phyloP scores from a whole-genome alignment of 2,888 invertebrate genomes.

The Hipparchia sbordonii region DNA sequence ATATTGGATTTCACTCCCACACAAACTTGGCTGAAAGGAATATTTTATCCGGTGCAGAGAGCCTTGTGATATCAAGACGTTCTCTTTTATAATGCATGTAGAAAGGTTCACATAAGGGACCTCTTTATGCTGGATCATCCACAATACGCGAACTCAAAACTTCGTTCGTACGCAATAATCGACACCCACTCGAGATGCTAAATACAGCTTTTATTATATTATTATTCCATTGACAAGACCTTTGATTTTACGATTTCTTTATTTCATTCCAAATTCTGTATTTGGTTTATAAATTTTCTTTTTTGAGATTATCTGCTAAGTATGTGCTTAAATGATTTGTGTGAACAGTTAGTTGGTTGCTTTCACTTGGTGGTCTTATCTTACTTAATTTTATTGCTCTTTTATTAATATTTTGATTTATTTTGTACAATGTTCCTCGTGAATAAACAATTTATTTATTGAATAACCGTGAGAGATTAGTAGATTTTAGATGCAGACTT shows the following conservation, averaged over 20 bases:
- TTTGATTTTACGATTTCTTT: constrained; percentile 52
- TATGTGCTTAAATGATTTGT: background rate
- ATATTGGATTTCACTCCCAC: constrained; percentile 42
- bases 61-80: constrained; percentile 36
- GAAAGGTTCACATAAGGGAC: constrained; percentile 30
- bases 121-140: constrained; percentile 31
- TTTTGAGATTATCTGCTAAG: background rate
- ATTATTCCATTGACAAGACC: constrained; percentile 54
- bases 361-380: background rate
- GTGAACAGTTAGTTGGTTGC: background rate
- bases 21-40: constrained; percentile 37
- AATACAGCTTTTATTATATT: constrained; percentile 47
- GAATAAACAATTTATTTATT: no score
- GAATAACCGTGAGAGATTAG: no score
- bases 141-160: constrained; percentile 31
- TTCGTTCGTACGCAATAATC: constrained; percentile 44
- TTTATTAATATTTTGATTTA: no score
- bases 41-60: constrained; percentile 36
- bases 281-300: constrained; percentile 2
- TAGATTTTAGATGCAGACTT: no score
- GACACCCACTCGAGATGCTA: constrained; percentile 50
- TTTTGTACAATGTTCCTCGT: no score
- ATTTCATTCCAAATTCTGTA: constrained; percentile 6
- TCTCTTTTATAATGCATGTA: constrained; percentile 36
- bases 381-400: no score